Conservation (phyloP, 2,888 invertebrate species). For the Herminia tarsipennalis region DNA sequence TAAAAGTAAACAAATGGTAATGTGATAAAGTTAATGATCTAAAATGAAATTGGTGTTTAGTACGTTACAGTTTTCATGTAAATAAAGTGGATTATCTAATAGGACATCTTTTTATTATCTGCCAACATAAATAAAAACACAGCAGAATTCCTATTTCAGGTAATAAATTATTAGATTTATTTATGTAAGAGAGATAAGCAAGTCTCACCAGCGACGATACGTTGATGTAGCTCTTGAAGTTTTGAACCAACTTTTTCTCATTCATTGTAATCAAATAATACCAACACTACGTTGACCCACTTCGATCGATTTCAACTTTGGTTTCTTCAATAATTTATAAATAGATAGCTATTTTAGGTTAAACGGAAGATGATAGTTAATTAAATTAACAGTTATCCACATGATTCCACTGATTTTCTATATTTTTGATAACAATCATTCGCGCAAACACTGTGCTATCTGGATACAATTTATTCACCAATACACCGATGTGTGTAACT, state of each 20-base stretch:
- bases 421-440: slow-evolving; percentile 75
- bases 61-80: too few relatives aligned
- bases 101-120: too few relatives aligned
- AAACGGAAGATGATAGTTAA: slow-evolving; percentile 47
- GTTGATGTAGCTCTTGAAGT: slow-evolving; percentile 86
- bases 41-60: too few relatives aligned
- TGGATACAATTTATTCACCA: slow-evolving; percentile 42
- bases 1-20: too few relatives aligned
- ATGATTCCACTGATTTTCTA: slow-evolving; percentile 66
- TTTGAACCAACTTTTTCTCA: slow-evolving; percentile 82
- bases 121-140: too few relatives aligned
- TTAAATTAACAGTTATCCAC: slow-evolving; percentile 63
- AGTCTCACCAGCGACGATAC: slow-evolving; percentile 70
- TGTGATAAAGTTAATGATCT: too few relatives aligned
- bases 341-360: slow-evolving; percentile 44
- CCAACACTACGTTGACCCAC: slow-evolving; percentile 67
- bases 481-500: slow-evolving; percentile 15
- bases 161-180: not conserved
- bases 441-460: slow-evolving; percentile 58
- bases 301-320: slow-evolving; percentile 51
- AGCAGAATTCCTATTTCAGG: too few relatives aligned
- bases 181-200: slow-evolving; percentile 3
- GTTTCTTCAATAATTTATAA: slow-evolving; percentile 39
- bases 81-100: too few relatives aligned
- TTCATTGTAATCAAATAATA: slow-evolving; percentile 77